phyloP scores from a whole-genome alignment of 2,113 vertebrate genomes.

The Prolemur simus region DNA sequence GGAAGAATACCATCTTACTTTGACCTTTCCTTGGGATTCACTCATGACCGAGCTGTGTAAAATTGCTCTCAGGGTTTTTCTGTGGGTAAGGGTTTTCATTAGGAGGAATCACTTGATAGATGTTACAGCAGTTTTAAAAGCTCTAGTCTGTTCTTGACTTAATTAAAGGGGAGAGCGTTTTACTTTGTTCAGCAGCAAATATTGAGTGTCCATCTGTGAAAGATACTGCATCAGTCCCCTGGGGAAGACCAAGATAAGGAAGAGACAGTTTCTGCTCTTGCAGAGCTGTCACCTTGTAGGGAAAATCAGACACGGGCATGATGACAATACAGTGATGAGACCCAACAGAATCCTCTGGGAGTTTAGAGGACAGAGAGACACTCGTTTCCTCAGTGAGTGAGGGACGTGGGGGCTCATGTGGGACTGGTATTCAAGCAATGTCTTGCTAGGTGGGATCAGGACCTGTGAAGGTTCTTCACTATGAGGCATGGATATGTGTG shows the following conservation, averaged over 20 bases:
- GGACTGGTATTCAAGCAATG: neutral
- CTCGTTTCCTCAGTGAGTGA: neutral
- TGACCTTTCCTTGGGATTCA: neutral
- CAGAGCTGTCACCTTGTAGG: neutral
- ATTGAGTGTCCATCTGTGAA: neutral
- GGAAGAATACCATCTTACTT: neutral
- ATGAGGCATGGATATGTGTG: neutral
- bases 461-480: neutral
- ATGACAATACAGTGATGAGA: neutral
- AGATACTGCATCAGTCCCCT: neutral
- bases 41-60: neutral
- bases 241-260: neutral
- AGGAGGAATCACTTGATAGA: constrained; percentile 35
- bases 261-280: neutral
- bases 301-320: neutral
- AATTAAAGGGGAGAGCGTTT: constrained; percentile 52
- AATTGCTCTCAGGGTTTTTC: neutral
- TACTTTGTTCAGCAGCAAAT: constrained; percentile 38
- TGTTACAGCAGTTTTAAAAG: neutral
- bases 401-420: neutral
- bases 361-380: neutral
- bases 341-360: neutral
- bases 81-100: constrained; percentile 43
- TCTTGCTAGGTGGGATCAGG: neutral
- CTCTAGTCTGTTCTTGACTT: constrained; percentile 21